Evolutionary conservation across 2,113 vertebrate species (phyloP).

Genomic region (Cochlearius cochlearius): DNA sequence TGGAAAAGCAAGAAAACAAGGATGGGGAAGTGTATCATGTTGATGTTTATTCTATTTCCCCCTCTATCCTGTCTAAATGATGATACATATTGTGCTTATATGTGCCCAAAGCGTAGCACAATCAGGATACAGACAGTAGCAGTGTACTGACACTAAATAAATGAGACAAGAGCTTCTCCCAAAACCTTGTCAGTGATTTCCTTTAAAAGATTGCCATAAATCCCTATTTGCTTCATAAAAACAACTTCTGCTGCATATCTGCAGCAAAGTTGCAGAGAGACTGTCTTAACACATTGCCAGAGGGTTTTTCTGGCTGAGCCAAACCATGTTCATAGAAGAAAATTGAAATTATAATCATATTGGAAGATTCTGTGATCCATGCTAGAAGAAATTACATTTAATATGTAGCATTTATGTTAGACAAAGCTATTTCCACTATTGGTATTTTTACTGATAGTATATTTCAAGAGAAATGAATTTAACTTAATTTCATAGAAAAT

Average conservation of each 20-base stretch:
- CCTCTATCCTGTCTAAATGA: not conserved
- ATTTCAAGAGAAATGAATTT: not conserved
- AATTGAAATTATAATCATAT: not conserved
- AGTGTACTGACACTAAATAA: not conserved
- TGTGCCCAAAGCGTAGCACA: not conserved
- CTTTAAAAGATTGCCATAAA: slow-evolving; percentile 16
- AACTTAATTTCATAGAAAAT: not conserved
- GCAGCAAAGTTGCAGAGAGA: not conserved
- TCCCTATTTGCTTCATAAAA: slow-evolving; percentile 11
- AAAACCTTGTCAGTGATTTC: not conserved
- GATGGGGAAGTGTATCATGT: not conserved
- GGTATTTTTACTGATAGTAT: not conserved
- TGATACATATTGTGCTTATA: not conserved
- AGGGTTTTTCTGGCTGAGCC: not conserved
- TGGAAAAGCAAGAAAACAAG: slow-evolving; percentile 14
- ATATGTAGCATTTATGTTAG: not conserved
- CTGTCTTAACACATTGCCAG: not conserved
- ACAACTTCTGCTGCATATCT: not conserved
- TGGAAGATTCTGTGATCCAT: not conserved
- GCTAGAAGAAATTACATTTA: not conserved
- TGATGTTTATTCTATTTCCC: not conserved
- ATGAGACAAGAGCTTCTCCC: not conserved
- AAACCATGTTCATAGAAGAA: not conserved
- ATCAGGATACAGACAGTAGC: not conserved
- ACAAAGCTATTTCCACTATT: not conserved